phyloP scores from a whole-genome alignment of 2,888 invertebrate genomes.

The Drosophila affinis region DNA sequence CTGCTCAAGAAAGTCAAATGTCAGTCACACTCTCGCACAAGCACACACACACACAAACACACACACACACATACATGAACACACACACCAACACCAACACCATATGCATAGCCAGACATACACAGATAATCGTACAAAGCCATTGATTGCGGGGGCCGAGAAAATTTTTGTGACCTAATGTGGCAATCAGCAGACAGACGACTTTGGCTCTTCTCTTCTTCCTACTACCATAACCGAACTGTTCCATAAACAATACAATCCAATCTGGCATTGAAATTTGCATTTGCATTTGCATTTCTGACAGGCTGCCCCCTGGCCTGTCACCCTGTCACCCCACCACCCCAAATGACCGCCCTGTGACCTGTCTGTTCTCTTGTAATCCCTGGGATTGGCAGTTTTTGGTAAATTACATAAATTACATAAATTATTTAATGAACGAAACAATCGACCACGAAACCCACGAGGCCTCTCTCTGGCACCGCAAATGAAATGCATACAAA shows the following conservation, averaged over 20 bases:
- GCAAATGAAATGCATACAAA: background rate
- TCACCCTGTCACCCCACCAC: slow-evolving; percentile 33
- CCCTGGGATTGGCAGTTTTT: slow-evolving; percentile 39
- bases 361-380: slow-evolving; percentile 11
- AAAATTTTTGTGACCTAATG: slow-evolving; percentile 53
- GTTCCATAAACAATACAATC: slow-evolving; percentile 16
- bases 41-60: slow-evolving; percentile 19
- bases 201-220: slow-evolving; percentile 1
- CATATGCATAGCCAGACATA: slow-evolving; percentile 30
- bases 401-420: slow-evolving; percentile 73
- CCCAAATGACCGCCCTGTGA: slow-evolving; percentile 4
- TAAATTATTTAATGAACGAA: slow-evolving; percentile 53
- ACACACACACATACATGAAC: slow-evolving; percentile 21
- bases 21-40: slow-evolving; percentile 39
- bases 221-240: background rate
- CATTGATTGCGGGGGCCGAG: background rate
- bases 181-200: slow-evolving; percentile 68
- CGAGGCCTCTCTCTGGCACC: slow-evolving; percentile 29
- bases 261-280: slow-evolving; percentile 65
- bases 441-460: too few relatives aligned
- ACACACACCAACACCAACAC: slow-evolving; percentile 24
- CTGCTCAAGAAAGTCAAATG: slow-evolving; percentile 35
- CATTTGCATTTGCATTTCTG: slow-evolving; percentile 67
- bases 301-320: slow-evolving; percentile 40
- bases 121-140: slow-evolving; percentile 2